Percentiles rank a stretch among this genome's conserved stretches.
Evolutionary conservation across 1,140 invertebrate species (phyloP).

Genomic region (Dufourea novaeangliae): DNA sequence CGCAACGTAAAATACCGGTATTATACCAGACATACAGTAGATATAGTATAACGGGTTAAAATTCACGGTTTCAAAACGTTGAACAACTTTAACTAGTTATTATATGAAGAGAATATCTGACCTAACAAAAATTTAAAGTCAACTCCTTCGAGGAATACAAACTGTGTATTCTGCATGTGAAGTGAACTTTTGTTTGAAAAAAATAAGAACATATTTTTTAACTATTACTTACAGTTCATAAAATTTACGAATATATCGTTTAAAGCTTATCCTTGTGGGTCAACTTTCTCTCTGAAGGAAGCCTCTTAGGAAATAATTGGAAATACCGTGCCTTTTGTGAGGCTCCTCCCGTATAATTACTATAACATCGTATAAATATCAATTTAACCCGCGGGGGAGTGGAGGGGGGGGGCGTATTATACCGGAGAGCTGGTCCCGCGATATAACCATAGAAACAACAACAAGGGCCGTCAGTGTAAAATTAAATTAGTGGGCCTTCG

Average conservation of each 20-base stretch:
- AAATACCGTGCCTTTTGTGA: not conserved
- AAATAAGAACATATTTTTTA: not conserved
- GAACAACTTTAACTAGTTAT: no score
- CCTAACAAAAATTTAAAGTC: no score
- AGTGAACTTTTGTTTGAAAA: no score
- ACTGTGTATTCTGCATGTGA: no score
- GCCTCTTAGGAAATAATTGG: not conserved
- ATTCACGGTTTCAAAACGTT: no score
- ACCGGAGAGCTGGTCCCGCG: not conserved
- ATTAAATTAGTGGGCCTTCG: slow-evolving; percentile 67
- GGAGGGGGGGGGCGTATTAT: slow-evolving; percentile 1
- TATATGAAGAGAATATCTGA: no score
- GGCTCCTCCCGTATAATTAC: slow-evolving; percentile 15
- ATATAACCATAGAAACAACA: slow-evolving; percentile 25
- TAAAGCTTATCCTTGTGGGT: not conserved
- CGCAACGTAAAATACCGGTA: no score
- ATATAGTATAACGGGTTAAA: no score
- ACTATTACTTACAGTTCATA: not conserved
- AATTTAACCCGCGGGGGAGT: no score
- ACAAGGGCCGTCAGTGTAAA: slow-evolving; percentile 37
- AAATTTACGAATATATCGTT: not conserved
- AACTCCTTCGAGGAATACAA: no score
- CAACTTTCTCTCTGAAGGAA: not conserved
- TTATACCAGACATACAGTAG: no score
- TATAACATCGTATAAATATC: slow-evolving; percentile 34